A percentile compares a stretch with the other conserved stretches of the same genome.
phyloP scores from a whole-genome alignment of 2,113 vertebrate species.

The Ailuropoda melanoleuca region DNA sequence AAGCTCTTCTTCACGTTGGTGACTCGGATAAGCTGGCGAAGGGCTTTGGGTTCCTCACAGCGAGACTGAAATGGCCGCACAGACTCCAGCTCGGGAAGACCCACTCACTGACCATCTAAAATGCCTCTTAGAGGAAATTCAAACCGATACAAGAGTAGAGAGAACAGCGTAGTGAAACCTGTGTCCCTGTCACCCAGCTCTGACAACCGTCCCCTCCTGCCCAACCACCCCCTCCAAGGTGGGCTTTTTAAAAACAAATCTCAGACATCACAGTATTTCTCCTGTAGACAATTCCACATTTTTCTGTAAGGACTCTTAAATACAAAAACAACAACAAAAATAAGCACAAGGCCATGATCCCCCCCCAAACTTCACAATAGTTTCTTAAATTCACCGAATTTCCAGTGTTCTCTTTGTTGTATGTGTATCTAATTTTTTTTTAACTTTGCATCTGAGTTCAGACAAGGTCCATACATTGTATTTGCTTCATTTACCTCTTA shows the following conservation, averaged over 20 bases:
- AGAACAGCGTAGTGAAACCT: accelerated
- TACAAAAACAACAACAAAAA: neutral
- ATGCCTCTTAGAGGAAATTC: neutral
- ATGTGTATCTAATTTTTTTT: accelerated
- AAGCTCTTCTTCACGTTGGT: neutral
- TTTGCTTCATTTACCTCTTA: neutral
- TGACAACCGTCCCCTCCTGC: accelerated
- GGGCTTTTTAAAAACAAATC: neutral
- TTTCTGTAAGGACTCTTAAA: neutral
- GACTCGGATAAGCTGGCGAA: neutral
- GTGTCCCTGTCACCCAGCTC: accelerated
- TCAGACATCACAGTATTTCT: neutral
- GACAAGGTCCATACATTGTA: accelerated
- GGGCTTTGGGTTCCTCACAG: neutral
- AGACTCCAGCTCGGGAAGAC: no score
- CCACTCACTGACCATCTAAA: accelerated
- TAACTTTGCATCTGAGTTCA: neutral
- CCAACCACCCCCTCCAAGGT: accelerated
- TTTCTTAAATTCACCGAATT: neutral
- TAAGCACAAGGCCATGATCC: no score
- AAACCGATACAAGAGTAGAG: neutral
- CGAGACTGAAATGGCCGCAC: no score
- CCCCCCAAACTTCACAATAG: neutral
- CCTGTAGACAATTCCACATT: no score
- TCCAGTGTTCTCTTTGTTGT: neutral